Base-by-base conservation (phyloP, 2,888 invertebrate genomes). In the Galeopsomyia nigrocyanea region DNA sequence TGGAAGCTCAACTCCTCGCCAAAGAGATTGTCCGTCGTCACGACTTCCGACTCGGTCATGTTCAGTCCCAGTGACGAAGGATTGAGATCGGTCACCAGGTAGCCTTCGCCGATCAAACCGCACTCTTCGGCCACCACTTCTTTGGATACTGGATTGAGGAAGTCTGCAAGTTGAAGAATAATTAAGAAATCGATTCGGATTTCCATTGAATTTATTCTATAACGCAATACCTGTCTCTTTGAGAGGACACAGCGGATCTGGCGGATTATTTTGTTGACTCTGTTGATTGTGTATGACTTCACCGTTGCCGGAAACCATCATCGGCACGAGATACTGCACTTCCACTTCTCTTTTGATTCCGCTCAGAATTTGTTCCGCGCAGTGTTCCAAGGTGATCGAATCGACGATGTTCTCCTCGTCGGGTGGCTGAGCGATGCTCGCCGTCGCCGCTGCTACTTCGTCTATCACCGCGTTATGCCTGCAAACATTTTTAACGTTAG, bases 61-160 rank as follows among this genome's bases (percentile, higher is more conserved):
- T 88, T 89, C 68, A 89, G 77, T 10, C 89, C 89, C 47, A 89
- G 79, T 1, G 87, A 82, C 16, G 87, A 86, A 6, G 89, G 89
- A 78, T 89, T 89, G 65, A 89, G 79, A 77, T 90, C 89, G 2
- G 89, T 89, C 13, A 90, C 88, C 39, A 90, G 83, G 78, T 88
- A 89, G 69, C 89, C 88, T 64, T 86, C 87, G n/a, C 87, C 88
- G n/a, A 90, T 87, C 22, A 95, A 88, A 0, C 94, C 94, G 78
- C 94, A 93, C 83, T 94, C 95, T 75, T 92, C 89, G 10, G 93
- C 93, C 5, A 93, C 91, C 78, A 94, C 92, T 82, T 94, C 94
- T 80, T 93, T 92, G 49, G 94, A 92, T 62, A 94, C 92, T 56
- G 90, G 90, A 78, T 89, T 88, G 73, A 90, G 82, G 78, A 90